Evolutionary conservation across 2,797 vertebrate genomes (phyloP).

Genomic region (Pseudomugil tenellus): DNA sequence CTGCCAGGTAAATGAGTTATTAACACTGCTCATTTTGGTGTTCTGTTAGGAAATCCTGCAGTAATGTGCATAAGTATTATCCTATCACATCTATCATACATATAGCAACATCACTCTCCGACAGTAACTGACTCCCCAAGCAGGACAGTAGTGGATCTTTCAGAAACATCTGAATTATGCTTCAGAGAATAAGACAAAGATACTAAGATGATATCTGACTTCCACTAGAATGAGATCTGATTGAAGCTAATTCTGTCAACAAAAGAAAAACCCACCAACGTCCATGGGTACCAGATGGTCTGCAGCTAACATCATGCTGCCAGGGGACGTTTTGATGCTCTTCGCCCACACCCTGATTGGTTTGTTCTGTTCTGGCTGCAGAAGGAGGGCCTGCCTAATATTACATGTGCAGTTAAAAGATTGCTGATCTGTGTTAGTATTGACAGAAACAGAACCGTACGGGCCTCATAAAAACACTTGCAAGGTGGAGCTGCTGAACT

Average conservation of each 20-base stretch:
- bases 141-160: background rate
- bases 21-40: too few species aligned
- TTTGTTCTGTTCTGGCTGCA: background rate
- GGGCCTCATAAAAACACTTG: background rate
- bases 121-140: too few species aligned
- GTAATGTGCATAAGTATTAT: background rate
- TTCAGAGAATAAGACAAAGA: background rate
- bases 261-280: background rate
- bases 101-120: too few species aligned
- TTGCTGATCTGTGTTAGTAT: background rate
- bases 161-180: background rate
- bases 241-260: background rate
- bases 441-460: background rate
- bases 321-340: background rate
- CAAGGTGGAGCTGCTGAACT: background rate
- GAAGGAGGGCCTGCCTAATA: background rate
- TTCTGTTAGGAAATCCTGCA: too few species aligned
- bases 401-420: background rate
- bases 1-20: too few species aligned
- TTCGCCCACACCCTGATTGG: background rate
- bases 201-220: background rate
- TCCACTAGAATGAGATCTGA: background rate
- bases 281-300: background rate
- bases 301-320: background rate
- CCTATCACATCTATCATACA: too few species aligned